These are phyloP conservation scores for Pectinophora gossypiella DNA, from an alignment of 1,140 invertebrate species.

Conservation along the genomic window DNA sequence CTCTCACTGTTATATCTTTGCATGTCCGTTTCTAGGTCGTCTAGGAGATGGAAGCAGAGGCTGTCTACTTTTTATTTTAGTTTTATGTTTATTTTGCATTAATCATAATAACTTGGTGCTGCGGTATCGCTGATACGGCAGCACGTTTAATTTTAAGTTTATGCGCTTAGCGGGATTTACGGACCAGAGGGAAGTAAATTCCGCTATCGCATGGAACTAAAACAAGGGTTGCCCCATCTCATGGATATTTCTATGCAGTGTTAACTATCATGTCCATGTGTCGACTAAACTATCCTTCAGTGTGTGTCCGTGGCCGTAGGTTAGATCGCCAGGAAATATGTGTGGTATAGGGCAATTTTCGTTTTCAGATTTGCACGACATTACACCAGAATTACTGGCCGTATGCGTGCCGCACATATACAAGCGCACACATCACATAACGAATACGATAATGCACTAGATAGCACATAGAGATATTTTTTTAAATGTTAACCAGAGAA, in stretches of 20 bases:
- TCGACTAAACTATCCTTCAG: constrained; percentile 65
- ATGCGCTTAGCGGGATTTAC: constrained; percentile 30
- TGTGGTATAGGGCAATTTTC: constrained; percentile 75
- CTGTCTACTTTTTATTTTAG: constrained; percentile 30
- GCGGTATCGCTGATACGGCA: constrained; percentile 25
- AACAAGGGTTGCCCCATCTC: constrained; percentile 75
- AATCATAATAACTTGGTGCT: constrained; percentile 40
- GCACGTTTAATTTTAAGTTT: constrained; percentile 44
- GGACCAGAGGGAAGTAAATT: constrained; percentile 22
- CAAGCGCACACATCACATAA: constrained; percentile 75
- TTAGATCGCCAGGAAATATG: constrained; percentile 65
- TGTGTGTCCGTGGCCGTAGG: constrained; percentile 64
- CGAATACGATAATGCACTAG: constrained; percentile 68
- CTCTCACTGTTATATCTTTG: constrained; percentile 54
- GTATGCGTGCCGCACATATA: constrained; percentile 74
- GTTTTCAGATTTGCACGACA: constrained; percentile 75
- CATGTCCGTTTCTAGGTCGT: constrained; percentile 62
- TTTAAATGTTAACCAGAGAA: constrained; percentile 43
- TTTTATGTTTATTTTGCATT: constrained; percentile 41
- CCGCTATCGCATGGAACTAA: constrained; percentile 41
- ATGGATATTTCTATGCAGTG: constrained; percentile 69
- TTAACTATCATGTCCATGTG: constrained; percentile 73
- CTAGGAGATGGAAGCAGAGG: constrained; percentile 34
- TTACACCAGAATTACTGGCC: constrained; percentile 76
- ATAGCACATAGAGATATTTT: constrained; percentile 70